phyloP scores from a whole-genome alignment of 2,113 vertebrate species.

The Emydocephalus ijimae region DNA sequence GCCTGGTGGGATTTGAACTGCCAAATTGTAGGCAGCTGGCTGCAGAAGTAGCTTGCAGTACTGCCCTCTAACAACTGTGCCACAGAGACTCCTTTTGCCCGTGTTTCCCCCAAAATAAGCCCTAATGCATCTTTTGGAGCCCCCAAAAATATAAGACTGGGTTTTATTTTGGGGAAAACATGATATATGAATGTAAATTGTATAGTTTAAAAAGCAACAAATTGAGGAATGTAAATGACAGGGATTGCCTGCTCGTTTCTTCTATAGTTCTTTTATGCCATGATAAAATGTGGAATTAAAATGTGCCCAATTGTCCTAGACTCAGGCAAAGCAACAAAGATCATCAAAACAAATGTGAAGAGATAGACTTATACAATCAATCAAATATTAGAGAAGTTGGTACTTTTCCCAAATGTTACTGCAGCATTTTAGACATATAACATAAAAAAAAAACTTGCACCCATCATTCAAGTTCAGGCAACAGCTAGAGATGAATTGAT shows the following conservation, averaged over 20 bases:
- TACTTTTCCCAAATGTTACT: neutral
- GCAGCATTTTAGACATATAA: neutral
- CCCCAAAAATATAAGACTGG: too few species aligned
- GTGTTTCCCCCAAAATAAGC: too few species aligned
- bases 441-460: neutral
- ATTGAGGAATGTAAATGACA: neutral
- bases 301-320: neutral
- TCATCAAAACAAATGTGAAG: neutral
- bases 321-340: neutral
- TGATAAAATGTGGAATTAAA: neutral
- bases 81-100: too few species aligned
- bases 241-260: neutral
- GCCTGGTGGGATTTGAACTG: too few species aligned
- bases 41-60: too few species aligned
- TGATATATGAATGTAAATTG: neutral
- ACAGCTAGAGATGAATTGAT: neutral
- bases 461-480: neutral
- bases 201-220: neutral
- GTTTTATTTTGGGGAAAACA: too few species aligned
- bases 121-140: too few species aligned
- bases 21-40: too few species aligned
- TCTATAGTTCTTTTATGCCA: neutral
- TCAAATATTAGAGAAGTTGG: neutral
- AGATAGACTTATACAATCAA: neutral
- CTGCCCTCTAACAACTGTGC: too few species aligned